phyloP scores from a whole-genome alignment of 2,113 vertebrate genomes.

The Dromiciops gliroides region DNA sequence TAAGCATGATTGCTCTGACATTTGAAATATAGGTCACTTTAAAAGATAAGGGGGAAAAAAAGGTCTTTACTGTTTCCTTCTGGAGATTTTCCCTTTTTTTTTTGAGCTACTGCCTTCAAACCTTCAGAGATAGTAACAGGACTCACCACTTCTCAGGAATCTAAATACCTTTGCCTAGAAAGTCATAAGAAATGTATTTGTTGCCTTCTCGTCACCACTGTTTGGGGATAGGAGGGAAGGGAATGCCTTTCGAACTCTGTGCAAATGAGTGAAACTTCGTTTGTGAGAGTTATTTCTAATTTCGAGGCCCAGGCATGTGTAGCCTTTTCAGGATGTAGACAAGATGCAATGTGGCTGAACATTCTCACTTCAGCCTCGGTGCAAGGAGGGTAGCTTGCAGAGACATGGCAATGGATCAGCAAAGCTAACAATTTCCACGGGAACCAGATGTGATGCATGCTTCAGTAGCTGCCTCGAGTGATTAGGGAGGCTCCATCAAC shows the following conservation, averaged over 20 bases:
- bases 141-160: background rate
- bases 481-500: background rate
- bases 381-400: background rate
- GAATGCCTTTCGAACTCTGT: background rate
- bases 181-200: background rate
- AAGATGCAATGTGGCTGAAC: background rate
- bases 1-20: slow-evolving; percentile 44
- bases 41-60: slow-evolving; percentile 55
- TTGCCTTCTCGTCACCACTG: background rate
- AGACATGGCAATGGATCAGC: background rate
- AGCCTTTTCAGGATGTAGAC: background rate
- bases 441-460: background rate
- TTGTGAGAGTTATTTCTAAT: background rate
- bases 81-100: background rate
- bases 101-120: background rate
- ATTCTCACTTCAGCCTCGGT: background rate
- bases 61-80: slow-evolving; percentile 15
- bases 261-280: background rate
- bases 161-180: slow-evolving; percentile 6
- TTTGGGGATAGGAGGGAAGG: background rate
- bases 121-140: background rate
- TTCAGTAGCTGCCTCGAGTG: background rate
- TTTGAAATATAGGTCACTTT: slow-evolving; percentile 27
- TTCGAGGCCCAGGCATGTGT: background rate
- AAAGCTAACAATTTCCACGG: background rate